Conservation (phyloP, 2,797 vertebrate species). For the Vespertilio murinus region DNA sequence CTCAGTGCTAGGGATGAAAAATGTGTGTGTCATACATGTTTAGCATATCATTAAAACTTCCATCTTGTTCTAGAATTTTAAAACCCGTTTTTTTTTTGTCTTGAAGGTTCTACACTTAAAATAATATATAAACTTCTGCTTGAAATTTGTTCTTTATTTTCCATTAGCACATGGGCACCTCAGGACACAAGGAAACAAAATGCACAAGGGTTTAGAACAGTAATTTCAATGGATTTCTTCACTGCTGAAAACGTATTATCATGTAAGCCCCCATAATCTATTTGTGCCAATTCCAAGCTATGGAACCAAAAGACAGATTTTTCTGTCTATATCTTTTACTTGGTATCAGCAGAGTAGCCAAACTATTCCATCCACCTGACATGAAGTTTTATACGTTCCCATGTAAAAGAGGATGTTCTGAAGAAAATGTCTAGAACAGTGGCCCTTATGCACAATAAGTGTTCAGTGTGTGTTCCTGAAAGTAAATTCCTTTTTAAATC, state of each 20-base stretch:
- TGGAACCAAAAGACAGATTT: background rate
- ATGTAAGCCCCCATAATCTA: background rate
- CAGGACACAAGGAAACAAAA: conserved; percentile 35
- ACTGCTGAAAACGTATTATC: conserved; percentile 15
- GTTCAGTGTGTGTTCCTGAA: background rate
- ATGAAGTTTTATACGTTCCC: conserved; percentile 4
- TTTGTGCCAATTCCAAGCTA: conserved; percentile 17
- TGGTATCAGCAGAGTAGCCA: background rate
- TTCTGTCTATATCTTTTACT: background rate
- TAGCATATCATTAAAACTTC: background rate
- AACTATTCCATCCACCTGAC: background rate
- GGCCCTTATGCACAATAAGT: background rate
- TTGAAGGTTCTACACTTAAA: conserved; percentile 37
- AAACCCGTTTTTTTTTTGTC: conserved; percentile 12
- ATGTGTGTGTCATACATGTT: background rate
- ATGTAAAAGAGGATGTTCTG: background rate
- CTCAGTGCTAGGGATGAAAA: conserved; percentile 24
- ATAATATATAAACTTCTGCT: conserved; percentile 31
- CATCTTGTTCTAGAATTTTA: conserved; percentile 31
- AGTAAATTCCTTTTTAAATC: conserved; percentile 39
- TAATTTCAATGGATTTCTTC: background rate
- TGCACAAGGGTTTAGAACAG: background rate
- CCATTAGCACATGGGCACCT: background rate
- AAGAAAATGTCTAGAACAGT: background rate
- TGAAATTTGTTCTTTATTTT: conserved; percentile 44